Base-by-base conservation (phyloP, 2,888 invertebrate species). In the Acleris holmiana region DNA sequence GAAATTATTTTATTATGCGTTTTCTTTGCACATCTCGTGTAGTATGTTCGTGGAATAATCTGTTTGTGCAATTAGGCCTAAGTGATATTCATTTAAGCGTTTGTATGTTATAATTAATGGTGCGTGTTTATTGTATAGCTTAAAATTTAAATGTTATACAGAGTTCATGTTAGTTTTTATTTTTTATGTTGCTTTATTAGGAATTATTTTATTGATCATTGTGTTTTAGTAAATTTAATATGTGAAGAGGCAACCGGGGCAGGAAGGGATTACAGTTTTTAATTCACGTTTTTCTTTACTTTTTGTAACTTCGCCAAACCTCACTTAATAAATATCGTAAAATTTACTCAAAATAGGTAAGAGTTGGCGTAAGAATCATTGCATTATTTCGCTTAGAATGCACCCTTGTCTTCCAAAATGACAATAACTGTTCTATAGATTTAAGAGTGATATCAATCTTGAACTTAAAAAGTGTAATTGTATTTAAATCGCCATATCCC, bases 351-450 rank as follows among this genome's bases (percentile, higher is more conserved):
- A 21, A 23, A 1, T 7, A n/a, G 1, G 13, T 23, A 2, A 25
- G 50, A 21, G 18, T 48, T 25, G 23, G 4, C n/a, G 15, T 41
- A n/a, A 10, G n/a, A 6, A 15, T 15, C 15, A 40, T 41, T 54
- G 19, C 13, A 53, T 21, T 46, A 13, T 53, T 17, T 10, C 25
- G 29, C 48, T 64, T 54, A 44, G 19, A 51, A 18, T 51, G 51
- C 50, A 47, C 47, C 50, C 25, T 35, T 50, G 68, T 68, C 68
- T 68, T 68, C 68, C 68, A 68, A 29, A 59, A 63, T 61, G 68
- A 68, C 68, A 67, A 68, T 66, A 68, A 68, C 18, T 25, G 41
- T 54, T 55, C 41, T 55, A 10, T 65, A 65, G 49, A n/a, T 46
- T 17, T 65, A 65, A 59, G 48, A 48, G 51, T 58, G 54, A 44